phyloP scores from a whole-genome alignment of 2,113 vertebrate genomes.

The Clarias macrocephalus region DNA sequence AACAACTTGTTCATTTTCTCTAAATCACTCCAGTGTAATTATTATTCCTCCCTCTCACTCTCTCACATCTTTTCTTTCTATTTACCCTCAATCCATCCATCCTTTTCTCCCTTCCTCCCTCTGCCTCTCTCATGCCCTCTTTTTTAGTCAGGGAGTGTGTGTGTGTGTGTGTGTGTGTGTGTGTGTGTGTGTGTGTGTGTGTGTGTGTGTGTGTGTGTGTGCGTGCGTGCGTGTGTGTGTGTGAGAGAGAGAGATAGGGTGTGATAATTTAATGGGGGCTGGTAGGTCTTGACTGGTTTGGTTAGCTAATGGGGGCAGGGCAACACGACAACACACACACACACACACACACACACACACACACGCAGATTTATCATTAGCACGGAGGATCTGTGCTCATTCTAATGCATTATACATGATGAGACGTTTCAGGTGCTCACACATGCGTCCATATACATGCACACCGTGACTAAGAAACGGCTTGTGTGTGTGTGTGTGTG shows the following conservation, averaged over 20 bases:
- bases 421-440: conserved; percentile 40
- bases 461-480: not conserved
- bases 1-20: conserved; percentile 29
- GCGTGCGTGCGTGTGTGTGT: conserved; percentile 15
- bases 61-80: not conserved
- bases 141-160: conserved; percentile 43
- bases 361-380: conserved; percentile 61
- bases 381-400: conserved; percentile 56
- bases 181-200: conserved; percentile 20
- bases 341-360: conserved; percentile 47
- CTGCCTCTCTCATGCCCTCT: not conserved
- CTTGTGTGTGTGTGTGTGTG: conserved; percentile 25
- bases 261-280: conserved; percentile 48
- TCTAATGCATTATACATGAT: conserved; percentile 55
- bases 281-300: conserved; percentile 49
- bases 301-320: conserved; percentile 46
- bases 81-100: conserved; percentile 8
- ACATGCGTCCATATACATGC: conserved; percentile 26
- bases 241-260: conserved; percentile 41
- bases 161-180: not conserved
- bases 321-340: conserved; percentile 54
- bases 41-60: conserved; percentile 24
- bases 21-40: conserved; percentile 9
- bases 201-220: not conserved
- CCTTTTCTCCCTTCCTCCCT: not conserved